Base-by-base conservation (phyloP, 2,888 invertebrate species). In the Leucophenga maculata region DNA sequence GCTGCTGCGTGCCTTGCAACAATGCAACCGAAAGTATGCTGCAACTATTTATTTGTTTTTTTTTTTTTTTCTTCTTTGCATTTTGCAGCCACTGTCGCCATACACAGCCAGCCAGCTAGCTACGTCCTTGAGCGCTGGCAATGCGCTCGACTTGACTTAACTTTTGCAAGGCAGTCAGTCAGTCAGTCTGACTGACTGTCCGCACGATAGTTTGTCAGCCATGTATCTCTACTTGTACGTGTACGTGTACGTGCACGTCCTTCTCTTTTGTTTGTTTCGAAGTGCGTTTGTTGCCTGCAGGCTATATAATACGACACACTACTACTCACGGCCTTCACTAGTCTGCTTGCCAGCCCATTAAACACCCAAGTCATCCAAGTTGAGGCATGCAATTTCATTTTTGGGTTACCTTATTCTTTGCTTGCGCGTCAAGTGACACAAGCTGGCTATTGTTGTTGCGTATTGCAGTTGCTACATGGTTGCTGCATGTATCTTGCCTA, bases 381-480 rank as follows among this genome's bases (percentile, higher is more conserved):
- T 18, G 16, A 39, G 39, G 39, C 39, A 39, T 46, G 64, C 18
- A 44, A 16, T 60, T 60, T 31, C 59, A 31, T 74, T 74, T 81
- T 83, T 79, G 74, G 82, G 82, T 82, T 83, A 80, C 80, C 80
- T 79, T 83, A 82, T 80, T 78, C 80, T 79, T 79, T 80, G 77
- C 80, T 79, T 79, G 78, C 54, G 67, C 72, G 14, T 75, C 69
- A 70, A 78, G 80, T 82, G 76, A 73, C 73, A 65, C 64, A 67
- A 69, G 39, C 68, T 64, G 73, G 69, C 67, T 69, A 69, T 67
- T 50, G 65, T 31, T 68, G 65, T 55, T 57, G 44, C 39, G 39
- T 39, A 39, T 39, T 39, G 39, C 39, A 39, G 39, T 8, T 6
- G 39, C 1, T 39, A 39, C 11, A 39, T 39, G 8, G 39, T 6